Percentiles rank a stretch among this genome's conserved stretches.
phyloP scores from a whole-genome alignment of 2,113 vertebrate genomes.

The Pelmatolapia mariae region DNA sequence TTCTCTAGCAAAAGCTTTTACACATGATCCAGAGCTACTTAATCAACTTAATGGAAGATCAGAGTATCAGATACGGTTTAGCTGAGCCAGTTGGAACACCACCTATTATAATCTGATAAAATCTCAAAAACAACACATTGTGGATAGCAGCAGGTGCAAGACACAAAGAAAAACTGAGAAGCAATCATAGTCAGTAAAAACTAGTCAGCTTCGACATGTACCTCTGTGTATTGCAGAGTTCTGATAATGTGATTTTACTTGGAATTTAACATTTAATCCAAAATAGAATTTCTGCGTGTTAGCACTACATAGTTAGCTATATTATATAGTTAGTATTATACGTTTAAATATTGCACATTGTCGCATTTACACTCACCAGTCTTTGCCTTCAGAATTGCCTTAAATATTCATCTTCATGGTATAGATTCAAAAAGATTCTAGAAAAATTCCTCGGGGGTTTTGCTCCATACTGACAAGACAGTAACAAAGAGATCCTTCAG shows the following conservation, averaged over 20 bases:
- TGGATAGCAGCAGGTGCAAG: background rate
- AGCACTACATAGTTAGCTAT: background rate
- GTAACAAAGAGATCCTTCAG: background rate
- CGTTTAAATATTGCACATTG: background rate
- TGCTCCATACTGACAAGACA: background rate
- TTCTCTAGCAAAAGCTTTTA: constrained; percentile 3
- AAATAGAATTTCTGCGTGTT: background rate
- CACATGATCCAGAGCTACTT: constrained; percentile 3
- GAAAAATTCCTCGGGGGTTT: background rate
- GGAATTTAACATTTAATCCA: background rate
- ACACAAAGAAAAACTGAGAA: background rate
- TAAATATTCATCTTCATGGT: background rate
- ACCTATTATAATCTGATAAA: background rate
- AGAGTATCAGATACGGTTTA: background rate
- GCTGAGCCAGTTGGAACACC: background rate
- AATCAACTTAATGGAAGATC: constrained; percentile 16
- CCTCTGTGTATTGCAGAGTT: background rate
- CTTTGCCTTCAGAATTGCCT: background rate
- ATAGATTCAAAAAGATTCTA: background rate
- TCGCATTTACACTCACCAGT: background rate
- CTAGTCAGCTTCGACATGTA: background rate
- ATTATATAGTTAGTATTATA: background rate
- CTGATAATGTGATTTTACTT: background rate
- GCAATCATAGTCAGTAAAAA: background rate
- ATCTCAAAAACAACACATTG: background rate